A percentile compares a stretch with the other conserved stretches of the same genome.
phyloP scores from a whole-genome alignment of 2,888 invertebrate genomes.

The Oligia strigilis region DNA sequence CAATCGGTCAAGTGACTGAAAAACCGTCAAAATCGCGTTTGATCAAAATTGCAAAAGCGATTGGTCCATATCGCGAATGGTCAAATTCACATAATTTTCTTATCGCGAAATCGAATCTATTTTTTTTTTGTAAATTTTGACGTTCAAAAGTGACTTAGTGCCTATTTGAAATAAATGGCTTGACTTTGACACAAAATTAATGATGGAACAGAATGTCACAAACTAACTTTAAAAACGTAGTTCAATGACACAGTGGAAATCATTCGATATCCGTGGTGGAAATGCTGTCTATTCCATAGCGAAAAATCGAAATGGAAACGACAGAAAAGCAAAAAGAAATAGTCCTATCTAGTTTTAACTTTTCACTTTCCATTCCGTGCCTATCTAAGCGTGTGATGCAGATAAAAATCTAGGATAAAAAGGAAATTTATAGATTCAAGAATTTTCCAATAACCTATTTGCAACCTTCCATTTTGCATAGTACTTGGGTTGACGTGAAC shows the following conservation, averaged over 20 bases:
- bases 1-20: no score
- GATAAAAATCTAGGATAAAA: slow-evolving; percentile 31
- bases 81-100: no score
- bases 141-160: no score
- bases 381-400: neutral
- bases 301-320: neutral
- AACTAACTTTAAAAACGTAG: neutral
- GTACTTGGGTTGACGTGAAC: slow-evolving; percentile 44
- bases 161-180: no score
- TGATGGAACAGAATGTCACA: neutral
- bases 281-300: neutral
- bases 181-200: neutral
- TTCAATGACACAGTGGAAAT: neutral
- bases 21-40: no score
- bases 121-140: no score
- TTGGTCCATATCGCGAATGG: no score
- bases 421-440: slow-evolving; percentile 23
- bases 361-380: neutral
- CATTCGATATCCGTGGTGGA: neutral
- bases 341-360: neutral
- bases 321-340: neutral
- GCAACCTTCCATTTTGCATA: slow-evolving; percentile 45
- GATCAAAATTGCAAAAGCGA: no score
- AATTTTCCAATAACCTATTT: slow-evolving; percentile 57
- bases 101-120: no score